These are phyloP conservation scores for Mustela lutreola DNA, from an alignment of 2,113 vertebrate genomes.

Conservation along the genomic window DNA sequence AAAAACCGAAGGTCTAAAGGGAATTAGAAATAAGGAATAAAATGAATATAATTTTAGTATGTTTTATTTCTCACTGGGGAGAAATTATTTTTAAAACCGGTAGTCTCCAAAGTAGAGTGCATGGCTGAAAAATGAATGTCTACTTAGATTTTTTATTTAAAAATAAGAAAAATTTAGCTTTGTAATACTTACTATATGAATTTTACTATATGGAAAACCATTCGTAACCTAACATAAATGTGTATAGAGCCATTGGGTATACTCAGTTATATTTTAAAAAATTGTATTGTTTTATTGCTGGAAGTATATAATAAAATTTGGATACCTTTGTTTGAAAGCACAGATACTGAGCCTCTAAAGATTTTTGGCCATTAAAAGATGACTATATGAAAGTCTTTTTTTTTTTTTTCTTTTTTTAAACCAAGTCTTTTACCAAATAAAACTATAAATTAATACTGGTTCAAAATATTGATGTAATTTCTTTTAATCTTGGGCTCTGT, in stretches of 20 bases:
- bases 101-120: not conserved
- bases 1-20: not conserved
- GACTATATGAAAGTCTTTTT: not conserved
- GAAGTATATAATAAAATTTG: not conserved
- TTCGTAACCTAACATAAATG: not conserved
- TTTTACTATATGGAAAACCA: not conserved
- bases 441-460: not conserved
- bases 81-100: not conserved
- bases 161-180: not conserved
- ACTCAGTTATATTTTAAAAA: not conserved
- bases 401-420: not conserved
- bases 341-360: not conserved
- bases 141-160: conserved; percentile 19
- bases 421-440: not conserved
- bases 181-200: not conserved
- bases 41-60: not conserved
- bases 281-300: not conserved
- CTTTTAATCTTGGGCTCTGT: not conserved
- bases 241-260: not conserved
- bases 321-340: not conserved
- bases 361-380: not conserved
- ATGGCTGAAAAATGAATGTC: not conserved
- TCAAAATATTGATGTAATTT: conserved; percentile 42
- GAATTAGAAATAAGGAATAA: not conserved
- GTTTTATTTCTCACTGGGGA: not conserved